Conservation (phyloP, 1,140 invertebrate genomes). For the Sycophila sp. region DNA sequence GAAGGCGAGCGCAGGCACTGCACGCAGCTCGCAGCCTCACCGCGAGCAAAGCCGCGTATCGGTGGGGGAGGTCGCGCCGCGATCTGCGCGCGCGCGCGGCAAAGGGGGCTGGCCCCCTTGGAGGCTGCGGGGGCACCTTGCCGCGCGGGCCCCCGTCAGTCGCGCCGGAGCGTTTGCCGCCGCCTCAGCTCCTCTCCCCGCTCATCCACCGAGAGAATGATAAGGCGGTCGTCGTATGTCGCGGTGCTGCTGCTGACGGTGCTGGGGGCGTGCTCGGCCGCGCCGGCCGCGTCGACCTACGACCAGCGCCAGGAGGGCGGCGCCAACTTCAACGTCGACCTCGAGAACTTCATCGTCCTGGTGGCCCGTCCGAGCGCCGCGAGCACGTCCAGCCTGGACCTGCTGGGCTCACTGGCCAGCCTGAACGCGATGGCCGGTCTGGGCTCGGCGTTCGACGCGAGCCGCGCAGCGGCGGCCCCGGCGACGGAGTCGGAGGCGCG, state of each 20-base stretch:
- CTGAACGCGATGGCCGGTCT: too few species aligned
- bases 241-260: conserved; percentile 10
- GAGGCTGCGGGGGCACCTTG: neutral
- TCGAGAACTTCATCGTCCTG: conserved; percentile 62
- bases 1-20: too few species aligned
- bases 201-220: neutral
- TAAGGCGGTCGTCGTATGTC: conserved; percentile 5
- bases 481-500: neutral
- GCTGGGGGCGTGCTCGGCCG: conserved; percentile 26
- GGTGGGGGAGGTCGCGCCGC: too few species aligned
- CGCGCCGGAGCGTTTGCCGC: conserved; percentile 1
- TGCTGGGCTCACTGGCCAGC: conserved; percentile 17
- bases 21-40: too few species aligned
- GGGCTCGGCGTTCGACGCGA: neutral
- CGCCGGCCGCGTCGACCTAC: conserved; percentile 44
- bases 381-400: neutral
- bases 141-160: conserved; percentile 10
- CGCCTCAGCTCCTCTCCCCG: too few species aligned
- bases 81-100: too few species aligned
- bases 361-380: conserved; percentile 43
- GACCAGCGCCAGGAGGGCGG: conserved; percentile 65
- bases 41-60: too few species aligned
- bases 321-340: conserved; percentile 59
- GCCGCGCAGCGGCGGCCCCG: neutral
- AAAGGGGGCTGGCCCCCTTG: too few species aligned